phyloP scores from a whole-genome alignment of 2,797 vertebrate genomes.

The Diceros bicornis region DNA sequence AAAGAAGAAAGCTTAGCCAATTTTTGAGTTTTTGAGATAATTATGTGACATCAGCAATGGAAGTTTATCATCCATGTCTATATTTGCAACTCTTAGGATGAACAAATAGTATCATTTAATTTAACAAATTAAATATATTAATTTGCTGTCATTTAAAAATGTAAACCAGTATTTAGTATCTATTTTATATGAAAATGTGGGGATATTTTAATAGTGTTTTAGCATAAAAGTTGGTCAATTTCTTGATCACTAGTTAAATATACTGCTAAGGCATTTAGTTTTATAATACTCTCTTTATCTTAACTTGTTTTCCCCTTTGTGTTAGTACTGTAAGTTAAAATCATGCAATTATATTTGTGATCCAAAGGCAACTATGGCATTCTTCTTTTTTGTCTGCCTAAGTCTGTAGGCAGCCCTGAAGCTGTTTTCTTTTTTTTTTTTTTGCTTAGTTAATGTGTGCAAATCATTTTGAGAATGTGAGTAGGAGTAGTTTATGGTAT shows the following conservation, averaged over 20 bases:
- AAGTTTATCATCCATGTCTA: constrained; percentile 31
- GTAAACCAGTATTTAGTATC: constrained; percentile 26
- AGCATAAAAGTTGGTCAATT: constrained; percentile 32
- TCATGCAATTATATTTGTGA: constrained; percentile 70
- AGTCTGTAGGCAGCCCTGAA: constrained; percentile 81
- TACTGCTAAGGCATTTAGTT: constrained; percentile 37
- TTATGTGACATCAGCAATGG: not conserved
- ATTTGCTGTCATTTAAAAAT: constrained; percentile 17
- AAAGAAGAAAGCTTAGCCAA: not conserved
- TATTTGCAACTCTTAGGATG: not conserved
- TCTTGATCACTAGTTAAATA: constrained; percentile 57
- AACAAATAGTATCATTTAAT: not conserved
- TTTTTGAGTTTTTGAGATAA: constrained; percentile 64
- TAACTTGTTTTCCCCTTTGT: not conserved
- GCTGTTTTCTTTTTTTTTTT: not conserved
- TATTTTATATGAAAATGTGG: constrained; percentile 62
- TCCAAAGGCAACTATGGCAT: constrained; percentile 72
- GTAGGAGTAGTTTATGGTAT: constrained; percentile 86
- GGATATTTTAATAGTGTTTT: constrained; percentile 17
- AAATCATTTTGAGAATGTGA: constrained; percentile 87
- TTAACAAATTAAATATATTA: not conserved
- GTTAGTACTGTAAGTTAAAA: constrained; percentile 67
- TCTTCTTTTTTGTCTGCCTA: constrained; percentile 76
- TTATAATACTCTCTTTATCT: constrained; percentile 27
- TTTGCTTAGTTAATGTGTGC: constrained; percentile 69